Conservation (phyloP, 2,888 invertebrate species). For the Phalangium opilio region DNA sequence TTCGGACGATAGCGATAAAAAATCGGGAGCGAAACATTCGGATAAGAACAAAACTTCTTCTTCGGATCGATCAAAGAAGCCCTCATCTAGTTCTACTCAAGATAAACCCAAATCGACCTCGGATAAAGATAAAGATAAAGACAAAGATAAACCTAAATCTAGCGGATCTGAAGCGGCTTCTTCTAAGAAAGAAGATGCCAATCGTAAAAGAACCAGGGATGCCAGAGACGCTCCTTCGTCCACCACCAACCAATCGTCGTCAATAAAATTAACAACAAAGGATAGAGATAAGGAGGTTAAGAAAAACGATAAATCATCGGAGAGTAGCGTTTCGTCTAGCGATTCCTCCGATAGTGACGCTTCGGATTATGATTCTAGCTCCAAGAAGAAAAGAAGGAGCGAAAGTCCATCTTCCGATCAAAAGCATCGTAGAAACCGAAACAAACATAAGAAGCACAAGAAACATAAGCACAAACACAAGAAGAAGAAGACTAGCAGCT, state of each 20-base stretch:
- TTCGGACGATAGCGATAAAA: neutral
- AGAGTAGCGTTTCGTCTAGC: slow-evolving; percentile 8
- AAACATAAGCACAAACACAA: slow-evolving; percentile 17
- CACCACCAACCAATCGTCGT: no score
- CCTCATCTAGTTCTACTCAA: no score
- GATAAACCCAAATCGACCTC: neutral
- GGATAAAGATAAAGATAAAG: neutral
- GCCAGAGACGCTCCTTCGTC: neutral
- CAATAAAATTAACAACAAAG: neutral
- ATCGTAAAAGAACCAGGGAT: neutral
- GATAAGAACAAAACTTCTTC: slow-evolving; percentile 1
- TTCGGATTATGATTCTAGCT: slow-evolving; percentile 9
- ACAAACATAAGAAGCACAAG: slow-evolving; percentile 16
- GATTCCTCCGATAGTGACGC: slow-evolving; percentile 11
- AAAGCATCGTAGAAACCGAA: slow-evolving; percentile 12
- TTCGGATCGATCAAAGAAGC: no score
- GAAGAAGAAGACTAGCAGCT: slow-evolving; percentile 9
- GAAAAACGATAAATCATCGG: slow-evolving; percentile 5
- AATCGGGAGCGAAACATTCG: slow-evolving; percentile 6
- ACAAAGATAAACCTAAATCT: neutral
- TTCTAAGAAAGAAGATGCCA: neutral
- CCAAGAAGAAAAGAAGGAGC: slow-evolving; percentile 5
- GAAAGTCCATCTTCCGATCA: slow-evolving; percentile 12
- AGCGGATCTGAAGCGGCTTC: neutral
- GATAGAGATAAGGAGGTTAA: neutral